phyloP scores from a whole-genome alignment of 2,797 vertebrate species.

The Paramormyrops hopkinsi region DNA sequence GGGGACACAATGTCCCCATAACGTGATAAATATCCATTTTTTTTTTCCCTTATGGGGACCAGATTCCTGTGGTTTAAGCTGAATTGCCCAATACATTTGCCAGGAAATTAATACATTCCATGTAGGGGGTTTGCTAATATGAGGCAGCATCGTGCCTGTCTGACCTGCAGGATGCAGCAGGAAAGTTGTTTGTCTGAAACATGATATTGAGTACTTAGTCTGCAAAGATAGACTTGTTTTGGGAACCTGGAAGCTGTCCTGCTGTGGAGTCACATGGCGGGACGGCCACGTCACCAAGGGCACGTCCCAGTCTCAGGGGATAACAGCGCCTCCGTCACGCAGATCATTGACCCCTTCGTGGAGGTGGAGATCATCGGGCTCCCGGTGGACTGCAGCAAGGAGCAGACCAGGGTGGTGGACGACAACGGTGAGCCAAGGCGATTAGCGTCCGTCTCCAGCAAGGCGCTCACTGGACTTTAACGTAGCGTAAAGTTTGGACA shows the following conservation, averaged over 20 bases:
- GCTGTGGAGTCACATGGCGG: neutral
- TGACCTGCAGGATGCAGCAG: neutral
- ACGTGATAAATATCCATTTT: too few species aligned
- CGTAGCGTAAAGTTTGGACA: neutral
- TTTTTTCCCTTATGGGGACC: too few species aligned
- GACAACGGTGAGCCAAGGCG: conserved; percentile 81
- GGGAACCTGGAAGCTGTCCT: neutral
- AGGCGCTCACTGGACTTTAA: neutral
- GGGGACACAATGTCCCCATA: too few species aligned
- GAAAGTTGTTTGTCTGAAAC: neutral
- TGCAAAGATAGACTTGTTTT: neutral
- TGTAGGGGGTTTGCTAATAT: neutral
- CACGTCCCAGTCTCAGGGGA: neutral
- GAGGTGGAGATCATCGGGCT: conserved; percentile 95
- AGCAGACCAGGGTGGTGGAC: conserved; percentile 92
- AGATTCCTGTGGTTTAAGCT: neutral
- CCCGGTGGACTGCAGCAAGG: conserved; percentile 87
- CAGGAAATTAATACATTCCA: neutral
- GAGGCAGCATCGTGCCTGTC: neutral
- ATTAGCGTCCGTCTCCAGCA: neutral
- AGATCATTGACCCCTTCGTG: conserved; percentile 99
- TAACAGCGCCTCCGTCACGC: conserved; percentile 19
- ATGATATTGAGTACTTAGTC: neutral
- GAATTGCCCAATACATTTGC: neutral
- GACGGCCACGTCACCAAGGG: neutral